Evolutionary conservation across 1,140 invertebrate genomes (phyloP), one percentile per base, ranked within the genome.

Genomic region (Protaetia brevitarsis): DNA sequence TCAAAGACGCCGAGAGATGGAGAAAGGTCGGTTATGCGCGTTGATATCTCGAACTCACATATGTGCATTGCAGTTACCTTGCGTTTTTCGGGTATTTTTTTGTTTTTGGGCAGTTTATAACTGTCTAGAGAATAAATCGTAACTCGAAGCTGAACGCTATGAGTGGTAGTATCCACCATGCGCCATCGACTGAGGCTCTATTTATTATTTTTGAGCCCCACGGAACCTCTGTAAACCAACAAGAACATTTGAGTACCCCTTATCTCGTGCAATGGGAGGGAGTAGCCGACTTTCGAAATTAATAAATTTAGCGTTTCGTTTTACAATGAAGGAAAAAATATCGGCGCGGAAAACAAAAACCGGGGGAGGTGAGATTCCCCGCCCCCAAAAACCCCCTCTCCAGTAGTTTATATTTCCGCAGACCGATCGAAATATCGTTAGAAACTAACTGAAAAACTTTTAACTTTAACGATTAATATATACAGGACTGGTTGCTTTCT

Each of bases 211-310:
- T 27, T 13, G 57, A 59, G 57, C 57, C 57, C 57, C 29, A 29
- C 57, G 67, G 70, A 76, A 74, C 74, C 75, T 78, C 77, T 78
- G 77, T 77, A 78, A 78, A 77, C 73, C 72, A 76, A 73, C 71
- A 74, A 73, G 68, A 69, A 29, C 31, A 69, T 67, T 75, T 75
- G 72, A 75, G 72, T 74, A 69, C 31, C 60, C 68, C 37, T 64
- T 37, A 64, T 37, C 62, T 26, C 51, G n/a, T 19, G 23, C 13
- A 51, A 13, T 29, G 51, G 23, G 28, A 64, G 51, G 23, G 21
- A 7, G 51, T 28, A 28, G 31, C 36, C 41, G 19, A 64, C 36
- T 37, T 64, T 45, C 36, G 62, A 64, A 37, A 37, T 7, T 59
- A 59, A 23, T 19, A 51, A 51, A 51, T 51, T 19, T 19, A n/a